phyloP scores from a whole-genome alignment of 2,888 invertebrate species.

The Dynastes hyllus region DNA sequence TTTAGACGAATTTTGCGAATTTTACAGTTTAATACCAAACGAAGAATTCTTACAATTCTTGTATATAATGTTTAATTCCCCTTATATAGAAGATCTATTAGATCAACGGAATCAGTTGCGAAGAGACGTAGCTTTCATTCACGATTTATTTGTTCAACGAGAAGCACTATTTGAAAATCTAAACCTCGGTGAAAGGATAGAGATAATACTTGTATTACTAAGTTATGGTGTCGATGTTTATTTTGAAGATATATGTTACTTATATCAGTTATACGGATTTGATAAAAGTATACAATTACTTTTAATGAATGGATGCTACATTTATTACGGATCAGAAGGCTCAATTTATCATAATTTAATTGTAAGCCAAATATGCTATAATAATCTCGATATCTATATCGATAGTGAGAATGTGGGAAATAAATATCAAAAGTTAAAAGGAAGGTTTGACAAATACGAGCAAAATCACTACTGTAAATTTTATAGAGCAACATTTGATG shows the following conservation, averaged over 20 bases:
- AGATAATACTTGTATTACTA: conserved; percentile 49
- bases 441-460: neutral
- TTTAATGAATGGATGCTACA: conserved; percentile 18
- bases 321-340: neutral
- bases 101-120: neutral
- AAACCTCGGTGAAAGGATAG: conserved; percentile 40
- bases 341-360: neutral
- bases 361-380: conserved; percentile 28
- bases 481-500: conserved; percentile 5
- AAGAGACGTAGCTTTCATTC: neutral
- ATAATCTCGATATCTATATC: conserved; percentile 18
- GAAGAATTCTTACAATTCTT: conserved; percentile 48
- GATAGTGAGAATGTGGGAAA: neutral
- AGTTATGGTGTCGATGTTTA: conserved; percentile 43
- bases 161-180: neutral
- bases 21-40: neutral
- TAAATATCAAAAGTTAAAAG: neutral
- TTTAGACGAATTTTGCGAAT: conserved; percentile 12
- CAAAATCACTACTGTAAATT: conserved; percentile 2
- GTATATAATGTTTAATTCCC: conserved; percentile 46
- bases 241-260: conserved; percentile 37
- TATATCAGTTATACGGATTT: conserved; percentile 46
- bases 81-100: conserved; percentile 17
- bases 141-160: neutral
- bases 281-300: conserved; percentile 47